phyloP scores from a whole-genome alignment of 92 coral and sea anemone species.

The Zoanthus sansibaricus region DNA sequence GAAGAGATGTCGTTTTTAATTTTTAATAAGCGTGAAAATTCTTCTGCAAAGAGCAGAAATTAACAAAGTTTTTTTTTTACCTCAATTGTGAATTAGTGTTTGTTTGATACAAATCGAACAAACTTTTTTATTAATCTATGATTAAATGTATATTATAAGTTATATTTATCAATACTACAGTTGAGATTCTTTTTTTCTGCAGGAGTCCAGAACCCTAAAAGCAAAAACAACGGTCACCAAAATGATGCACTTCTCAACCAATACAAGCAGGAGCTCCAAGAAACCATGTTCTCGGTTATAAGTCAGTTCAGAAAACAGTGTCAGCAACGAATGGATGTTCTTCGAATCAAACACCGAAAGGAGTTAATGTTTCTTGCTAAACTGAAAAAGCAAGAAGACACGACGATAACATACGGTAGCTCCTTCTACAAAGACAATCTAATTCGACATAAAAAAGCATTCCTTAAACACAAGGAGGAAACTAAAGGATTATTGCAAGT shows the following conservation, averaged over 20 bases:
- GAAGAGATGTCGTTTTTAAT: too few species aligned
- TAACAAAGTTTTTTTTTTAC: too few species aligned
- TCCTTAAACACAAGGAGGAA: constrained; percentile 11
- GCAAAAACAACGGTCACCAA: background rate
- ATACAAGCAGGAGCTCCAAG: constrained; percentile 13
- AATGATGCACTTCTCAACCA: background rate
- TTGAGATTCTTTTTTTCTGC: background rate
- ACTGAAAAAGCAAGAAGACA: constrained; percentile 15
- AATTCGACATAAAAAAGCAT: background rate
- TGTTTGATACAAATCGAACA: too few species aligned
- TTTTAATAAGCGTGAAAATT: too few species aligned
- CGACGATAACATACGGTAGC: background rate
- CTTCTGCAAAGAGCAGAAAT: too few species aligned
- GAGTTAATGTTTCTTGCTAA: constrained; percentile 28
- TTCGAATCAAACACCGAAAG: constrained; percentile 30
- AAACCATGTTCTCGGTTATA: constrained; percentile 13
- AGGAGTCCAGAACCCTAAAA: background rate
- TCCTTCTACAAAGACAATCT: constrained; percentile 18
- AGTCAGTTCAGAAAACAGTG: constrained; percentile 18
- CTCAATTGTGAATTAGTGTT: too few species aligned
- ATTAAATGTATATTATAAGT: background rate
- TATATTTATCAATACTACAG: too few species aligned
- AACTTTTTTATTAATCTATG: too few species aligned
- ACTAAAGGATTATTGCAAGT: background rate
- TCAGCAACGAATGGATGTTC: constrained; percentile 1